phyloP scores from a whole-genome alignment of 2,888 invertebrate genomes.

The Euclidia mi region DNA sequence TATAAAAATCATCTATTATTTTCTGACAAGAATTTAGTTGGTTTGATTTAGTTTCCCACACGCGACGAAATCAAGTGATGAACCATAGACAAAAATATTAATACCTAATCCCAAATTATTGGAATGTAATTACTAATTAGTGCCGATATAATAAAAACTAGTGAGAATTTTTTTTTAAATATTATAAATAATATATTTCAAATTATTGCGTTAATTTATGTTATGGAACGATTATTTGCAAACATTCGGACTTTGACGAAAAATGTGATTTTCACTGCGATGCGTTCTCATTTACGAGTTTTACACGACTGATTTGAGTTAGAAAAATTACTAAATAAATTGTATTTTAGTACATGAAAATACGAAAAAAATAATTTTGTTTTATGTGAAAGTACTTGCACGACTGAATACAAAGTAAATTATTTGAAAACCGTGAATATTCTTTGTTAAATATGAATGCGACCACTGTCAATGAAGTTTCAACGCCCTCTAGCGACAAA shows the following conservation, averaged over 20 bases:
- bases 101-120: not conserved
- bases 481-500: constrained; percentile 82
- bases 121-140: not conserved
- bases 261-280: constrained; percentile 65
- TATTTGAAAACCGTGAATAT: constrained; percentile 5
- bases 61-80: constrained; percentile 22
- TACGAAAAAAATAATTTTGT: not conserved
- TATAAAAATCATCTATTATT: not conserved
- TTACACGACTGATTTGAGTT: too few species aligned
- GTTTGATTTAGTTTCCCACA: not conserved
- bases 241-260: constrained; percentile 49
- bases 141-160: too few species aligned
- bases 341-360: not conserved
- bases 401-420: not conserved
- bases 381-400: too few species aligned
- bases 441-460: constrained; percentile 66
- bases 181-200: not conserved
- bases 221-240: constrained; percentile 25
- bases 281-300: constrained; percentile 56
- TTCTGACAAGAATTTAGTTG: not conserved
- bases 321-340: not conserved
- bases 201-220: constrained; percentile 18
- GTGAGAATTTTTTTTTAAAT: too few species aligned
- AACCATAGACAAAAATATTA: constrained; percentile 45
- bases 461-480: constrained; percentile 59